phyloP scores from a whole-genome alignment of 2,113 vertebrate species.

The Xiphorhynchus elegans region DNA sequence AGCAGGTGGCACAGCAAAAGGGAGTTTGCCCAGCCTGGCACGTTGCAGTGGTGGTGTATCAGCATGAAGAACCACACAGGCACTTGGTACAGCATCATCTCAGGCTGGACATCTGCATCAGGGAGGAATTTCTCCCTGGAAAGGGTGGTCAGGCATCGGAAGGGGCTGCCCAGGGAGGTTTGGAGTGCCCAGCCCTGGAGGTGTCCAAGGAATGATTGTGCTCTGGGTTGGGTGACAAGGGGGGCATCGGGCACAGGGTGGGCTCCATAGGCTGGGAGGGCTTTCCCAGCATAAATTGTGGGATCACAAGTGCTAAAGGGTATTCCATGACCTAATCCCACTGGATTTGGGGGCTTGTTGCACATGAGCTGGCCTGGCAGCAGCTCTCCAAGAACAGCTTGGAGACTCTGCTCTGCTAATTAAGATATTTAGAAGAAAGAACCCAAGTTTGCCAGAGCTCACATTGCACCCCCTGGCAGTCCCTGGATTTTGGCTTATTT shows the following conservation, averaged over 20 bases:
- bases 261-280: background rate
- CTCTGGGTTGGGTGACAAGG: background rate
- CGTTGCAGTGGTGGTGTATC: background rate
- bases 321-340: background rate
- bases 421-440: conserved; percentile 55
- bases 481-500: background rate
- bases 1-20: background rate
- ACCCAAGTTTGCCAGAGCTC: conserved; percentile 22
- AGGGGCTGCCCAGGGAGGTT: background rate
- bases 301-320: background rate
- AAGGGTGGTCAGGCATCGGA: background rate
- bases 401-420: conserved; percentile 27
- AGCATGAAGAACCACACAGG: background rate
- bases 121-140: background rate
- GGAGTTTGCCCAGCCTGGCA: background rate
- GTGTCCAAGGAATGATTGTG: background rate
- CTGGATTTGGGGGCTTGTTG: background rate
- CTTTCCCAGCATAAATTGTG: background rate
- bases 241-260: background rate
- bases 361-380: background rate
- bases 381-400: conserved; percentile 35
- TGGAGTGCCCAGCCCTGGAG: background rate
- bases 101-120: background rate
- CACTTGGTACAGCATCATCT: background rate
- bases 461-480: conserved; percentile 41